Evolutionary conservation across 2,113 vertebrate genomes (phyloP).

Genomic region (Pica pica): DNA sequence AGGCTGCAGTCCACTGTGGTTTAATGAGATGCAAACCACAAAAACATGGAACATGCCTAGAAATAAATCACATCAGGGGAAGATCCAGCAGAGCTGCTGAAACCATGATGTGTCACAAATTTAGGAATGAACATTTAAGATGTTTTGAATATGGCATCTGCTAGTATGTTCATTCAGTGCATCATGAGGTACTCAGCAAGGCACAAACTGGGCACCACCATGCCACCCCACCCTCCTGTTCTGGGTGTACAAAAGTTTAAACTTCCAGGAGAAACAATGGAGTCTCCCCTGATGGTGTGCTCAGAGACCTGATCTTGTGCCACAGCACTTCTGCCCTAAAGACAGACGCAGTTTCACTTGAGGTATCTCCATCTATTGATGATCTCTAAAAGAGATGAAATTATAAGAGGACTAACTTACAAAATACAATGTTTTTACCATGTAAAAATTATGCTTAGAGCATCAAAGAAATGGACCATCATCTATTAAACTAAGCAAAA

Average conservation of each 20-base stretch:
- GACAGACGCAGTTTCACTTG: not conserved
- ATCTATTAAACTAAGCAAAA: not conserved
- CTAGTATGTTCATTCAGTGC: not conserved
- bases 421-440: not conserved
- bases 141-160: not conserved
- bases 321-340: not conserved
- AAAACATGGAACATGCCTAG: not conserved
- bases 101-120: not conserved
- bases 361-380: not conserved
- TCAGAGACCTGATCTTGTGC: not conserved
- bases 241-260: not conserved
- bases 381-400: not conserved
- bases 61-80: not conserved
- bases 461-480: not conserved
- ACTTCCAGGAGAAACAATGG: not conserved
- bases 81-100: not conserved
- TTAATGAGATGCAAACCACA: not conserved
- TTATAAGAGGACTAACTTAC: not conserved
- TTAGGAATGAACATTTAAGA: not conserved
- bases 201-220: rapidly evolving
- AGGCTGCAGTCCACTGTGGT: not conserved
- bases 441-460: not conserved
- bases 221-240: not conserved
- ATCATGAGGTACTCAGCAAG: not conserved
- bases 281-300: not conserved